A percentile compares a stretch with the other conserved stretches of the same genome.
These are phyloP conservation scores for Boleophthalmus pectinirostris DNA, from an alignment of 2,113 vertebrate genomes.

Conservation along the genomic window DNA sequence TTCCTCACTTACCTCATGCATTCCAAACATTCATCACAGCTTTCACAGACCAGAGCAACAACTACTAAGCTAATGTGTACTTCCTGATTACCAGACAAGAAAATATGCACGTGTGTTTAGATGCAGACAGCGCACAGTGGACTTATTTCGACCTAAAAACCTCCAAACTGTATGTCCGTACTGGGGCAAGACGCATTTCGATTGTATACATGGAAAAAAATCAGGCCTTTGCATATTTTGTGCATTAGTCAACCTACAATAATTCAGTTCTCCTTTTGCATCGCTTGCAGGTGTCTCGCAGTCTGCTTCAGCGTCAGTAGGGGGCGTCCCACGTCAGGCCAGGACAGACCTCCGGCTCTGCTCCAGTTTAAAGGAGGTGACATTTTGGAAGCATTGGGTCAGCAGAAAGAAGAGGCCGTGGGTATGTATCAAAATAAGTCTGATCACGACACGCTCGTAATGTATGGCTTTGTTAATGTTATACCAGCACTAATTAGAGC, in stretches of 20 bases:
- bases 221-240: no score
- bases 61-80: no score
- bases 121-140: no score
- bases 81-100: no score
- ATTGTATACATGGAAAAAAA: no score
- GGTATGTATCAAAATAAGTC: slow-evolving; percentile 56
- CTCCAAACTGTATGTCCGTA: no score
- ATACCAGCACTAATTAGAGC: slow-evolving; percentile 23
- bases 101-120: no score
- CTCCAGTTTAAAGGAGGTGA: slow-evolving; percentile 69
- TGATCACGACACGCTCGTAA: slow-evolving; percentile 29
- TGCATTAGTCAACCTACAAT: not conserved
- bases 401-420: slow-evolving; percentile 64
- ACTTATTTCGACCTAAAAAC: no score
- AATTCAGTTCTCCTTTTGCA: not conserved
- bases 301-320: slow-evolving; percentile 52
- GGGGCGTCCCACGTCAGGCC: slow-evolving; percentile 67
- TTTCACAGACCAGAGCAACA: no score
- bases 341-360: slow-evolving; percentile 34
- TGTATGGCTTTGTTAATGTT: slow-evolving; percentile 21
- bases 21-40: no score
- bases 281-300: slow-evolving; percentile 12
- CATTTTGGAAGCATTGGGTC: slow-evolving; percentile 75
- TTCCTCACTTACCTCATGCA: no score
- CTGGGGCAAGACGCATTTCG: no score